Percentiles rank a stretch among this genome's conserved stretches.
Conservation (phyloP, 2,797 vertebrate genomes). For the Rhincodon typus region DNA sequence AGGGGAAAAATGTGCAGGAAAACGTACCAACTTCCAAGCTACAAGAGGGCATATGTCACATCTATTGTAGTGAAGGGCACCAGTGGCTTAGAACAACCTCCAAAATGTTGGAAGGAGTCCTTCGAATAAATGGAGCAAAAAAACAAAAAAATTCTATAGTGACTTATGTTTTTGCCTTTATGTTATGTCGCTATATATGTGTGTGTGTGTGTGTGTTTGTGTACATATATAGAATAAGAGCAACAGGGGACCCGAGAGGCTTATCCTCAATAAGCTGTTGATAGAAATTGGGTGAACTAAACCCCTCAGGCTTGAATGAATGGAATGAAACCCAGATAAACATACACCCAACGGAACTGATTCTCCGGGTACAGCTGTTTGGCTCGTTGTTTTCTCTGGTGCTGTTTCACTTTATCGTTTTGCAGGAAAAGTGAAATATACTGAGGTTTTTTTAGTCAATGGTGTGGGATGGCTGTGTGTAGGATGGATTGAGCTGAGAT, state of each 20-base stretch:
- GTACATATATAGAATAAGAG: slow-evolving; percentile 3
- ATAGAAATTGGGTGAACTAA: slow-evolving; percentile 5
- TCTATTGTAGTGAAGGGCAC: no score
- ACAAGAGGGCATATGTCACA: not conserved
- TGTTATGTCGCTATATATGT: not conserved
- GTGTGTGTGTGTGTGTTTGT: not conserved
- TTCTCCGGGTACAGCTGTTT: not conserved
- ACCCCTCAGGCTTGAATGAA: not conserved
- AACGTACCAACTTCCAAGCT: not conserved
- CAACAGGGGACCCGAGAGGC: not conserved
- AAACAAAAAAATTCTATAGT: not conserved
- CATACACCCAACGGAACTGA: not conserved
- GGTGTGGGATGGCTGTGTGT: not conserved
- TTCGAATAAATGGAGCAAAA: not conserved
- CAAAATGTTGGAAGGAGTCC: not conserved
- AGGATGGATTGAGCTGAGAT: not conserved
- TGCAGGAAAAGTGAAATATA: not conserved
- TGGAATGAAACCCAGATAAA: slow-evolving; percentile 33
- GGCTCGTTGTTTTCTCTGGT: not conserved
- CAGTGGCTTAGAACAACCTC: not conserved
- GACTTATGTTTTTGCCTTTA: not conserved
- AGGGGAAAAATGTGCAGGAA: not conserved
- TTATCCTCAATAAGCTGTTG: slow-evolving; percentile 11
- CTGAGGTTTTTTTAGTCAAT: not conserved
- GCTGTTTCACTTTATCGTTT: not conserved